Evolutionary conservation across 2,113 vertebrate species (phyloP).

Genomic region (Cyanistes caeruleus): DNA sequence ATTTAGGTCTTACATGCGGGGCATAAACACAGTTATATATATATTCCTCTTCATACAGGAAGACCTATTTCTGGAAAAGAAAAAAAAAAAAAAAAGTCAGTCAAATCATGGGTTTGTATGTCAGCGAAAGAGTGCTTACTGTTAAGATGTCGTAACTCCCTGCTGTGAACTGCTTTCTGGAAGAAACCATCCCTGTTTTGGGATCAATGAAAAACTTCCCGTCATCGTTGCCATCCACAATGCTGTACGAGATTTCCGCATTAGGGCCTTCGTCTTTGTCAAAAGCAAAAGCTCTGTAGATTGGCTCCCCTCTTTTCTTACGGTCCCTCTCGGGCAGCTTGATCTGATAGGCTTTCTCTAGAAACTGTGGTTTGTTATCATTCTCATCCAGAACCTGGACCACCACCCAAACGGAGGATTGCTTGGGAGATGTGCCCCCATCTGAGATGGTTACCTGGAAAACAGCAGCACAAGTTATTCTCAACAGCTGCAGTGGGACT

Average conservation of each 20-base stretch:
- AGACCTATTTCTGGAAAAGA: not conserved
- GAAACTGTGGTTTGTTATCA: constrained; percentile 94
- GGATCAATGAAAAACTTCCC: constrained; percentile 96
- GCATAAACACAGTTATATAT: not conserved
- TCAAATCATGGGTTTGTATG: not conserved
- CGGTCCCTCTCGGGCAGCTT: constrained; percentile 92
- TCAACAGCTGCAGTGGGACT: not conserved
- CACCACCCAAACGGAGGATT: constrained; percentile 91
- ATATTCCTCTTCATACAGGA: not conserved
- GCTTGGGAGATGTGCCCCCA: constrained; percentile 83
- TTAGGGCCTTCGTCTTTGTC: constrained; percentile 93
- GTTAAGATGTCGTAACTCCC: constrained; percentile 96
- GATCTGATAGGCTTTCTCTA: constrained; percentile 94
- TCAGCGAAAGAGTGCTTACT: constrained; percentile 73
- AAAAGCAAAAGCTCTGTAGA: constrained; percentile 93
- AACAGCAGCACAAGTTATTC: not conserved
- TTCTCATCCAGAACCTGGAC: constrained; percentile 94
- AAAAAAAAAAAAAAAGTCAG: not conserved
- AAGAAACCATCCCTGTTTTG: constrained; percentile 94
- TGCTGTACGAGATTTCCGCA: constrained; percentile 91
- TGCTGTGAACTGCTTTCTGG: constrained; percentile 90
- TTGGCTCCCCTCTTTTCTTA: constrained; percentile 88
- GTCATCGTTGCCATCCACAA: constrained; percentile 93
- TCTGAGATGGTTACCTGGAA: constrained; percentile 90
- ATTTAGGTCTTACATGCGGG: not conserved